These are phyloP conservation scores for Eulacestoma nigropectus DNA, from an alignment of 2,113 vertebrate genomes.

Conservation along the genomic window DNA sequence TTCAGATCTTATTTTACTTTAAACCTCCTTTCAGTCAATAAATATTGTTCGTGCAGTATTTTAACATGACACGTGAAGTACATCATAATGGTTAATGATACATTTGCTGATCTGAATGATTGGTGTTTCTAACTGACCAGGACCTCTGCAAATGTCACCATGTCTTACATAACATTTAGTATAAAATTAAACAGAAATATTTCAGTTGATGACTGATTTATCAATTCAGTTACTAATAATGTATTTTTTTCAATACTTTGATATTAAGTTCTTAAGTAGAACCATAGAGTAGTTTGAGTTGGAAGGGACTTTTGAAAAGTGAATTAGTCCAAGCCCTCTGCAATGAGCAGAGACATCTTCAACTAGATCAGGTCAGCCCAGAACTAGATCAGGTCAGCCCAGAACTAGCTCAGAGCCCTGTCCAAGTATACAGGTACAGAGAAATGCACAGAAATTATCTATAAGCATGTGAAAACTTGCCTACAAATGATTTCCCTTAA, in stretches of 20 bases:
- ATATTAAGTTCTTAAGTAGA: background rate
- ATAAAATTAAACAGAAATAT: background rate
- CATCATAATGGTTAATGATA: fast-evolving
- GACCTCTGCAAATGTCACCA: background rate
- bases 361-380: background rate
- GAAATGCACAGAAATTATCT: background rate
- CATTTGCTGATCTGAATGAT: background rate
- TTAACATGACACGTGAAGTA: background rate
- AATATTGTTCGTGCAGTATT: background rate
- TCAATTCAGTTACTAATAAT: background rate
- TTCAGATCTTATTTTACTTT: background rate
- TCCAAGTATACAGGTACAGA: background rate
- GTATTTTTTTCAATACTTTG: background rate
- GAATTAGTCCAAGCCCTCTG: background rate
- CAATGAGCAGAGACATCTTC: background rate
- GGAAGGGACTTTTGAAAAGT: background rate
- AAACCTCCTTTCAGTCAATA: background rate
- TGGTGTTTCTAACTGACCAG: background rate
- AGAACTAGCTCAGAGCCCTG: background rate
- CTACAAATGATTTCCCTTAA: background rate
- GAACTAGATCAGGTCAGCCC: background rate
- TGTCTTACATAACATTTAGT: background rate
- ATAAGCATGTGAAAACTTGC: background rate
- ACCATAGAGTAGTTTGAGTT: background rate
- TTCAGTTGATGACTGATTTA: background rate